Evolutionary conservation across 2,797 vertebrate genomes (phyloP), one percentile per base, ranked within the genome.

Genomic region (Dipus sagitta): DNA sequence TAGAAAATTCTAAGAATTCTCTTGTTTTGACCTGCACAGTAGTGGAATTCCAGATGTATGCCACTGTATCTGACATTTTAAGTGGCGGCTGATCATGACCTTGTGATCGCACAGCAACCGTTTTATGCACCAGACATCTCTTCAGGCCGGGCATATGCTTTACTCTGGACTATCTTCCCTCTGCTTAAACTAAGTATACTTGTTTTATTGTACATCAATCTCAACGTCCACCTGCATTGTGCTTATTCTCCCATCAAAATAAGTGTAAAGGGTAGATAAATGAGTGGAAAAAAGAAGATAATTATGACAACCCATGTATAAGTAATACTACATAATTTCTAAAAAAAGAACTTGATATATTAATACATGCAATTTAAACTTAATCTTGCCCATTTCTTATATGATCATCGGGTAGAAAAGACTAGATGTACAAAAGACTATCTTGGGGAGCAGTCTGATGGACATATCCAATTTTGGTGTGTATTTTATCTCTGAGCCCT

Each of bases 151-250:
- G 87, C 13, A 21, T n/a, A 88, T 26, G 2, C 2, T 88, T 81
- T 62, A 75, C 64, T 0, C 24, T 64, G 3, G 9, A 47, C 77
- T 32, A 20, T 2, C 26, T 28, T 68, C 18, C 64, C 91, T 84
- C 6, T 2, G 58, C 17, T 21, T 6, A 30, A 52, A 20, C 7
- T 64, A 68, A 74, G 10, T 18, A 74, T 3, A 9, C 17, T 72
- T 64, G 47, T 18, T 58, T 58, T 58, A 85, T 75, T 93, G 38
- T 67, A 76, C 80, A n/a, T 94, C 2, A 17, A 71, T 94, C 42
- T 87, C 38, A 58, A 42, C 5, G 60, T 83, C 10, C 2, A 90
- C 26, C 58, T 64, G 15, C 15, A 58, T 58, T 58, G 15, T 58
- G 13, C 17, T 58, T 58, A 58, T 58, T 58, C 17, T 14, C 13